These are phyloP conservation scores for Reticulitermes speratus DNA, from an alignment of 1,140 invertebrate genomes.

Conservation along the genomic window DNA sequence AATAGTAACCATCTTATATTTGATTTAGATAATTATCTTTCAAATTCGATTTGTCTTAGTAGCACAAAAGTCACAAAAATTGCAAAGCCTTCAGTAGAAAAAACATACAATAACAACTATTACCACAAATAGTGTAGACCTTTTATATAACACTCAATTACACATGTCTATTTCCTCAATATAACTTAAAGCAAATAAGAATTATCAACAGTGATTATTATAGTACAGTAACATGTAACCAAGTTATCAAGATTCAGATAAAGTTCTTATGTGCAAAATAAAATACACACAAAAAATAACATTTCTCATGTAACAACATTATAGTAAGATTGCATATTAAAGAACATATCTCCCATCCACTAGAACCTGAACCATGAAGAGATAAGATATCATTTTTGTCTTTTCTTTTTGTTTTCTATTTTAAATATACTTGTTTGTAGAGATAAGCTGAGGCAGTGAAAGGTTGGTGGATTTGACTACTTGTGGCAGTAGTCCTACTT, in stretches of 20 bases:
- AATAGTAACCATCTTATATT: conserved; percentile 17
- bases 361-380: conserved; percentile 12
- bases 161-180: not conserved
- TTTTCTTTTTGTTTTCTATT: not conserved
- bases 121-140: conserved; percentile 25
- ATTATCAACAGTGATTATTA: conserved; percentile 25
- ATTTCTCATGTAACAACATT: conserved; percentile 14
- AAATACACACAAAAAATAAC: conserved; percentile 19
- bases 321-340: not conserved
- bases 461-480: not conserved
- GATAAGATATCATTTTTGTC: conserved; percentile 10
- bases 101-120: conserved; percentile 30
- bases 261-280: conserved; percentile 19
- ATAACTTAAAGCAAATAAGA: conserved; percentile 25
- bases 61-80: conserved; percentile 26
- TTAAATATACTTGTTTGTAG: not conserved
- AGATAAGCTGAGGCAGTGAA: conserved; percentile 17
- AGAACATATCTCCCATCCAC: not conserved
- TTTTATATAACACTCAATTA: conserved; percentile 11
- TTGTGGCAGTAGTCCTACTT: not conserved
- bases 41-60: not conserved
- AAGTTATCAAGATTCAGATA: conserved; percentile 22
- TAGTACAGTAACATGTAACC: conserved; percentile 28
- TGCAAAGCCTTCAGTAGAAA: conserved; percentile 30
- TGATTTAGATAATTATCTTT: conserved; percentile 21